phyloP scores from a whole-genome alignment of 1,140 invertebrate genomes.

The Nasonia giraulti region DNA sequence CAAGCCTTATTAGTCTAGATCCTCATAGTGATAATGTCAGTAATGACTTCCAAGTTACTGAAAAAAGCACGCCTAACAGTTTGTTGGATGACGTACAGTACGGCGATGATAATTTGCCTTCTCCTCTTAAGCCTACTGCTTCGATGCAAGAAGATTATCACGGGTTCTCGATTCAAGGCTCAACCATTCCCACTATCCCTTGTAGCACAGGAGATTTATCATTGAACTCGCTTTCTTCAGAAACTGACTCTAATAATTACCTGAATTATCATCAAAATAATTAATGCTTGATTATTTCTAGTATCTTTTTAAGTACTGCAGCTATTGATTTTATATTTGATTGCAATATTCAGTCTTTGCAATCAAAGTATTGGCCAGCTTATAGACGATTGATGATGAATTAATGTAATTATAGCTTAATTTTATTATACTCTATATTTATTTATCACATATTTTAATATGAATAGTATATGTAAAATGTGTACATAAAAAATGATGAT shows the following conservation, averaged over 20 bases:
- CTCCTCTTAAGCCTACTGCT: conserved; percentile 74
- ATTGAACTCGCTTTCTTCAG: conserved; percentile 58
- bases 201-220: conserved; percentile 80
- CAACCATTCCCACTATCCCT: conserved; percentile 83
- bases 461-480: conserved; percentile 25
- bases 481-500: conserved; percentile 31
- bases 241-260: conserved; percentile 57
- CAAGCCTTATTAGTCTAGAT: conserved; percentile 76
- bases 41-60: conserved; percentile 61
- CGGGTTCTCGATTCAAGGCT: conserved; percentile 81
- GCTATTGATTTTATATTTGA: neutral
- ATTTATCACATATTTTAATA: conserved; percentile 29
- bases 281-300: neutral
- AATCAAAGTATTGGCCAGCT: neutral
- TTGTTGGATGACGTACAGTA: conserved; percentile 75
- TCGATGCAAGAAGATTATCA: conserved; percentile 78
- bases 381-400: neutral
- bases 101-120: conserved; percentile 77
- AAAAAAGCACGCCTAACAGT: conserved; percentile 62
- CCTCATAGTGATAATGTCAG: conserved; percentile 68
- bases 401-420: conserved; percentile 16
- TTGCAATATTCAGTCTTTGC: neutral
- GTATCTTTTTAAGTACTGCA: neutral
- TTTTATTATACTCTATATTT: conserved; percentile 24
- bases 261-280: conserved; percentile 17